Base-by-base conservation (phyloP, 1,140 invertebrate species). In the Eufriesea mexicana region DNA sequence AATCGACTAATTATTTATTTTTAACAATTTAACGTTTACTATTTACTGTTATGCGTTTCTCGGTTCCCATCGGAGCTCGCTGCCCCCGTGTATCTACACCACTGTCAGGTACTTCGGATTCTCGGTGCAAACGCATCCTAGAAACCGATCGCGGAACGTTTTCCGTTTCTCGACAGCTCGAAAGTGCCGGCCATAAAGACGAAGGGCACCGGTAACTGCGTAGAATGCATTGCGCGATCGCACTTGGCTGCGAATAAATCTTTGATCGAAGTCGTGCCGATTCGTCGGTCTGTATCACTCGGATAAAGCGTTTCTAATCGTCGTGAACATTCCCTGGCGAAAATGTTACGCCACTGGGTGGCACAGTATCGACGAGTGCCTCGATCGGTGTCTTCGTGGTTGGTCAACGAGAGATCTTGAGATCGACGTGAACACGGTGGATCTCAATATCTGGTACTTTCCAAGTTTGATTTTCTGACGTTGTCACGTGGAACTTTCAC, bases 231-330 rank as follows among this genome's bases (percentile, higher is more conserved):
- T 78, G 74, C 64, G 20, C 49, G 28, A 77, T 83, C 74, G 57
- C 54, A 42, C 64, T 67, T 71, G 67, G 23, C n/a, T 23, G 75
- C 28, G 55, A 67, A 82, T 83, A 83, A 83, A 83, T 83, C 81
- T 83, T 83, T 51, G 49, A 57, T 83, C 67, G 75, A 72, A 68
- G 68, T 68, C 45, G 10, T 35, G 66, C 7, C 1, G 28, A 10
- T 18, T 62, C n/a, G 54, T 16, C 66, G 61, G 9, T 20, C 47
- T 14, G 12, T 18, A n/a, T 9, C 18, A 20, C 14, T 5, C 35
- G 20, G 55, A 71, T 59, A 42, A 71, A 71, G 49, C 49, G 23
- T 5, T 64, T 64, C 59, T 83, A 83, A 79, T 72, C 49, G 35
- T 1, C 14, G 57, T 64, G 5, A 83, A 51, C 66, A 75, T 67